Base-by-base conservation (phyloP, 92 coral and sea anemone species). In the Palythoa caribaeorum region DNA sequence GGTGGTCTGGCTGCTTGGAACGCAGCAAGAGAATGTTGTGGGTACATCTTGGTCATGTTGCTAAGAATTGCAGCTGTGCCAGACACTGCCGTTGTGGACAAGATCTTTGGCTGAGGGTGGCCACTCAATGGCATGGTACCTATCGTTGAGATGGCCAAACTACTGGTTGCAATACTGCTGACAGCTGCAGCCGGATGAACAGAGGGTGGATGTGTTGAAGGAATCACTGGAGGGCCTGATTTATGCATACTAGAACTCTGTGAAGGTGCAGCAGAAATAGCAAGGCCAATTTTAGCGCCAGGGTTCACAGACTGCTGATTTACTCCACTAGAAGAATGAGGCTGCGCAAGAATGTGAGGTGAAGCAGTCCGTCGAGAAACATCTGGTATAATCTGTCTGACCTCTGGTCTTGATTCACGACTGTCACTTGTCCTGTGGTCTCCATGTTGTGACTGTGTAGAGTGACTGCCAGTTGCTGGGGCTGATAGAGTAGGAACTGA, bases 101-200 rank as follows among this genome's bases (percentile, higher is more conserved):
- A 38, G 50, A 92, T 84, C 87, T 92, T 92, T 10, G 94, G 77
- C 75, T 79, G 92, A 35, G 84, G 89, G 6, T 87, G 83, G 73
- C 48, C 86, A 59, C 81, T 79, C 5, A 91, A n/a, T 69, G 83
- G 71, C 5, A 80, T 77, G 38, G 60, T 35, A 59, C 48, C 80
- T 11, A 85, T 50, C 68, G 92, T 80, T 2, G 94, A 91, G 78
- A 89, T 51, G 5, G 94, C 37, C 73, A 89, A 79, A 37, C 87
- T 79, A 17, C 80, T 84, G 3, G 89, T 63, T 62, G 90, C 87
- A 73, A 87, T 84, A 35, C 85, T 59, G 38, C 80, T 87, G 10
- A 66, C 79, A 21, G 89, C 79, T 38, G 83, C 48, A 5, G 77
- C 93, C 8, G 89, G 87, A 37, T 81, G 86, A 47, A 81, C 47